Base-by-base conservation (phyloP, 1,140 invertebrate species). In the Tetramorium parvispinum region DNA sequence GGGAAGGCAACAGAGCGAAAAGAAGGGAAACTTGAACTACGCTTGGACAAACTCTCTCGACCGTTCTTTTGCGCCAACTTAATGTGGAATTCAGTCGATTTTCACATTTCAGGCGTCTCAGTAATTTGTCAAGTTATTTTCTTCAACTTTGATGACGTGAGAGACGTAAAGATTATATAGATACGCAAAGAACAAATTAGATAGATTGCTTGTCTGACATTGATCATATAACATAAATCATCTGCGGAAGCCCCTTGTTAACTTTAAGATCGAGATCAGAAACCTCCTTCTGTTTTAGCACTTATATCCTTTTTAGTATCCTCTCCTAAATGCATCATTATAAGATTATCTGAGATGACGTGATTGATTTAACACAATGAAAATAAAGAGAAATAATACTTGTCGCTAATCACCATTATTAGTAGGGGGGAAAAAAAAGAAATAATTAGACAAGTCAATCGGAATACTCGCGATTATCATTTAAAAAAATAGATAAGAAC, bases 311-410 rank as follows among this genome's bases (percentile, higher is more conserved):
- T 75, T 75, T n/a, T 10, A 76, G 37, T 10, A 16, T 18, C 18
- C 24, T 79, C 49, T 68, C 32, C 18, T 65, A 13, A 46, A 53
- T 66, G 46, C n/a, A 11, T 78, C 24, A 68, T 79, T 79, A 68
- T 8, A 0, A 61, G 40, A 61, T 61, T 4, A 46, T 77, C 43
- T 21, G 32, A 79, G n/a, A 68, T 21, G 3, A 53, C 66, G 46
- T 53, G 61, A 79, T 79, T n/a, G 21, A 61, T 53, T 79, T n/a
- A 5, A 53, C 8, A 68, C 13, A 68, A 79, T 32, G 61, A 3
- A 13, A 79, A 78, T 43, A 76, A 76, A 59, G 2, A 13, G 27
- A 43, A 46, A 65, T 78, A 66, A 79, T 63, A 46, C 77, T 57
- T 40, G 8, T 18, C 13, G 21, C 68, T 61, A 61, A 76, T 61